Conservation (phyloP, 2,888 invertebrate genomes). For the Cyaniris semiargus region DNA sequence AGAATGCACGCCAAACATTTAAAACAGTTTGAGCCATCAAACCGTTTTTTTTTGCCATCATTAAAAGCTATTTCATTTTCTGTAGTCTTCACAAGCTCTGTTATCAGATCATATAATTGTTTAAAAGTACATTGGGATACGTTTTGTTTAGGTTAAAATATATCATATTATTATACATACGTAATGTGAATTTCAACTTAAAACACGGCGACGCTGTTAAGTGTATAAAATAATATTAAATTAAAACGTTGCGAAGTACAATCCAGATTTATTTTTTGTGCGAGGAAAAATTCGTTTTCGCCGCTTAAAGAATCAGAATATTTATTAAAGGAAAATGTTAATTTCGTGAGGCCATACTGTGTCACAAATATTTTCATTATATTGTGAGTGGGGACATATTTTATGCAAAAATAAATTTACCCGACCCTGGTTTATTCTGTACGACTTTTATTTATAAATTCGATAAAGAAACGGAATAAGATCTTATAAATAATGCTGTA, state of each 20-base stretch:
- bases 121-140: too few species aligned
- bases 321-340: conserved; percentile 21
- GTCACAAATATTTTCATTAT: conserved; percentile 13
- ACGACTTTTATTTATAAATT: neutral
- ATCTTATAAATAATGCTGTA: neutral
- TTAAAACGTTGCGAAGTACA: neutral
- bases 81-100: too few species aligned
- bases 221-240: conserved; percentile 11
- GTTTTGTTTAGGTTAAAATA: neutral
- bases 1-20: too few species aligned
- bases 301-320: conserved; percentile 7
- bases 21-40: too few species aligned
- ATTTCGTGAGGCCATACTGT: conserved; percentile 14
- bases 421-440: neutral
- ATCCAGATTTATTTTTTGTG: neutral
- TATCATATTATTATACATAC: neutral
- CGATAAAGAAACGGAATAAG: neutral
- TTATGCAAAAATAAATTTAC: conserved; percentile 1
- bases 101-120: too few species aligned
- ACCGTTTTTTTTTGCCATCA: too few species aligned
- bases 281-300: neutral
- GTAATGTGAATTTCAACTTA: neutral
- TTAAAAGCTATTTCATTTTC: too few species aligned
- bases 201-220: neutral
- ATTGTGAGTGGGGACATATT: conserved; percentile 6